Percentiles rank a stretch among this genome's conserved stretches.
phyloP scores from a whole-genome alignment of 1,140 invertebrate species.

The Cataglyphis hispanica region DNA sequence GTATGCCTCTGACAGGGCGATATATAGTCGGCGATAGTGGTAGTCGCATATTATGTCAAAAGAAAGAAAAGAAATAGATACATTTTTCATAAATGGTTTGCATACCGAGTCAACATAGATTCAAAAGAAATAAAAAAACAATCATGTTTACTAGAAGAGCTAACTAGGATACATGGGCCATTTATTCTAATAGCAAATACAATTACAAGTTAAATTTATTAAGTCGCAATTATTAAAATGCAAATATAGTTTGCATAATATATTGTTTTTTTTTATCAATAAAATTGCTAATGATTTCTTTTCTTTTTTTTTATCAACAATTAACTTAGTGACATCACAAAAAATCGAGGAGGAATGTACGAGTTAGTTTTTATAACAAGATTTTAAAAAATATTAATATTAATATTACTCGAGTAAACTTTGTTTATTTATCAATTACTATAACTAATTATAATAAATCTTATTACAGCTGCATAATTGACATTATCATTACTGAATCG shows the following conservation, averaged over 20 bases:
- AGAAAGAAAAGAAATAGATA: background rate
- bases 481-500: background rate
- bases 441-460: background rate
- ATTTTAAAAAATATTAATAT: background rate
- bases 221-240: background rate
- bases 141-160: background rate
- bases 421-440: background rate
- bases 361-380: background rate
- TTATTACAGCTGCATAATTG: background rate
- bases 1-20: slow-evolving; percentile 23
- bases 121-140: background rate
- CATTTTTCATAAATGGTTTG: slow-evolving; percentile 25
- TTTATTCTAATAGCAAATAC: background rate
- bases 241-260: background rate
- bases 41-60: background rate
- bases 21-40: background rate
- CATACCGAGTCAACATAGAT: background rate
- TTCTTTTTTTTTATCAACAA: background rate
- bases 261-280: background rate
- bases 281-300: background rate
- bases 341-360: background rate
- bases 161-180: background rate
- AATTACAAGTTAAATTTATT: slow-evolving; percentile 17
- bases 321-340: background rate
- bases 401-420: background rate